These are phyloP conservation scores for Nothoprocta pentlandii DNA, from an alignment of 2,113 vertebrate genomes.

Conservation along the genomic window DNA sequence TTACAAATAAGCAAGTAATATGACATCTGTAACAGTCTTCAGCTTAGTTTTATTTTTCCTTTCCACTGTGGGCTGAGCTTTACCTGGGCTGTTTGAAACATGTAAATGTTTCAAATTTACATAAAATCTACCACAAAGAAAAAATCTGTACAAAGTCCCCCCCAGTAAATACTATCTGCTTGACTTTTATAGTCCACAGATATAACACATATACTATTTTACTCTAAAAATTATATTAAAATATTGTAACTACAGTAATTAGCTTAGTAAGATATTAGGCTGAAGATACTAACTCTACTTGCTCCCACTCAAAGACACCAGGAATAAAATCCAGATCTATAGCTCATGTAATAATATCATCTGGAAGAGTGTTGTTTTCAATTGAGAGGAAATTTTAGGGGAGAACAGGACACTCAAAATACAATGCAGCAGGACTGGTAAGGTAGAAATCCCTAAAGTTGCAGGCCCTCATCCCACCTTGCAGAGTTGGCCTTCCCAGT, in stretches of 20 bases:
- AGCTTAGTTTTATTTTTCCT: not conserved
- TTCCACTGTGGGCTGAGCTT: not conserved
- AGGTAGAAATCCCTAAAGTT: not conserved
- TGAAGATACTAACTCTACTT: not conserved
- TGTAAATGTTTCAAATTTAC: not conserved
- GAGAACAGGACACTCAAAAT: not conserved
- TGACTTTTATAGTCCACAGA: not conserved
- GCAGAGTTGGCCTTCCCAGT: not conserved
- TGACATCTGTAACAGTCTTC: not conserved
- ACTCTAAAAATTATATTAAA: not conserved
- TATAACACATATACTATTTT: not conserved
- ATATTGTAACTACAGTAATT: not conserved
- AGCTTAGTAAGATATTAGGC: not conserved
- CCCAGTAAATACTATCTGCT: fast-evolving
- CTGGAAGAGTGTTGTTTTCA: not conserved
- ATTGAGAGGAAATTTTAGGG: not conserved
- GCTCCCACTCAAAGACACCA: not conserved
- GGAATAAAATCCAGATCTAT: not conserved
- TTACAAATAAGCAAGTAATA: not conserved
- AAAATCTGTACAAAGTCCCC: too few species aligned
- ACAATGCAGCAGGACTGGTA: not conserved
- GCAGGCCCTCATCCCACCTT: not conserved
- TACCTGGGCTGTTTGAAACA: not conserved
- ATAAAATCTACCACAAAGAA: not conserved
- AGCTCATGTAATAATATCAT: not conserved